These are phyloP conservation scores for Mohoua ochrocephala DNA, from an alignment of 2,113 vertebrate species.

Conservation along the genomic window DNA sequence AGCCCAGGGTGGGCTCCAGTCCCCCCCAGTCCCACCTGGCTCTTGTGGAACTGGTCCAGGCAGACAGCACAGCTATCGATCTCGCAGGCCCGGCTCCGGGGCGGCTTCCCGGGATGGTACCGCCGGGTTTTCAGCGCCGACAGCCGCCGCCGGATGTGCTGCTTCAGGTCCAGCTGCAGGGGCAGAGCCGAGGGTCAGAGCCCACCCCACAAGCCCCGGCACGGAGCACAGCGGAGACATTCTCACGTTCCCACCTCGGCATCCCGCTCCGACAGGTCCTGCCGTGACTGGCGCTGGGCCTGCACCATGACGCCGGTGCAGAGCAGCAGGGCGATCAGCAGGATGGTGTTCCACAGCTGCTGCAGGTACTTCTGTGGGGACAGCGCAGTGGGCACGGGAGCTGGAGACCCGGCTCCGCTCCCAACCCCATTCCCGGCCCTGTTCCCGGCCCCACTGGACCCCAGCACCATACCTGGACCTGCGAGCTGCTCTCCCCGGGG, in stretches of 20 bases:
- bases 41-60: constrained; percentile 88
- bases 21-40: constrained; percentile 75
- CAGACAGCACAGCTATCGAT: constrained; percentile 88
- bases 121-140: constrained; percentile 80
- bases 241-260: constrained; percentile 73
- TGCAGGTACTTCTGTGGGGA: constrained; percentile 87
- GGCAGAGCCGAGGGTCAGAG: background rate
- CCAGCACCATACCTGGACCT: constrained; percentile 80
- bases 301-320: constrained; percentile 90
- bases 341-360: constrained; percentile 93
- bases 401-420: rapidly evolving
- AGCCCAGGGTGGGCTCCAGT: background rate
- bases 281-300: constrained; percentile 85
- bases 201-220: rapidly evolving
- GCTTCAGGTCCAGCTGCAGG: constrained; percentile 79
- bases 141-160: constrained; percentile 79
- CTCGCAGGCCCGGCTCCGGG: constrained; percentile 53
- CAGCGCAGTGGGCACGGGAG: rapidly evolving
- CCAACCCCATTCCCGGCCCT: background rate
- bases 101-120: constrained; percentile 74
- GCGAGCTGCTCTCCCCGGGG: constrained; percentile 87
- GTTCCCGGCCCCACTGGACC: rapidly evolving
- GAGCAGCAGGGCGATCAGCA: constrained; percentile 87
- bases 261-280: constrained; percentile 70
- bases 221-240: rapidly evolving